These are phyloP conservation scores for Alectura lathami DNA, from an alignment of 2,113 vertebrate species.

Conservation along the genomic window DNA sequence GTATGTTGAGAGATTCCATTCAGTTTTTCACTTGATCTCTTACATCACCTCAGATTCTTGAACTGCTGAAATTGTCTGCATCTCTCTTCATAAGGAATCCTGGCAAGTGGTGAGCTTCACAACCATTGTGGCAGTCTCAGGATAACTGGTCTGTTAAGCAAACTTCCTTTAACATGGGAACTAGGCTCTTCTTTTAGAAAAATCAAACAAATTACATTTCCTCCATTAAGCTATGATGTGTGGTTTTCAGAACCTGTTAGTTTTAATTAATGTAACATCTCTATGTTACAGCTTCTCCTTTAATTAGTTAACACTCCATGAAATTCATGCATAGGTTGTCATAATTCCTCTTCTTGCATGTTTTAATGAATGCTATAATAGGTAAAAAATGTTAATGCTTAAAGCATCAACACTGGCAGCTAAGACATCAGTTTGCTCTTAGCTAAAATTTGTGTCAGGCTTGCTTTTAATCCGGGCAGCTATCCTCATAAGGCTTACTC, in stretches of 20 bases:
- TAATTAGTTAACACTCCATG: background rate
- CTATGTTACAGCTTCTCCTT: background rate
- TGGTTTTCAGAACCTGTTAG: background rate
- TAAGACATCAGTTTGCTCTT: conserved; percentile 6
- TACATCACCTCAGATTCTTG: background rate
- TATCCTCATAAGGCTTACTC: background rate
- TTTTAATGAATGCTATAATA: background rate
- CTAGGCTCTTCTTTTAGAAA: background rate
- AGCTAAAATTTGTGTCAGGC: conserved; percentile 14
- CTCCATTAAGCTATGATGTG: background rate
- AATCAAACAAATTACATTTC: background rate
- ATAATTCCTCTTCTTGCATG: background rate
- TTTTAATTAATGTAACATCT: background rate
- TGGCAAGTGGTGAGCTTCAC: background rate
- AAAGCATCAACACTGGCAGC: conserved; percentile 10
- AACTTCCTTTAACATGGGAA: background rate
- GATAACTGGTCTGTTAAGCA: background rate
- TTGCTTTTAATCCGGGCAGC: background rate
- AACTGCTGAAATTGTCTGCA: background rate
- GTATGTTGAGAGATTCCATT: background rate
- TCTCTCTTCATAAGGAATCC: background rate
- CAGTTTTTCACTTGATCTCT: background rate
- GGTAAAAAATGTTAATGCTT: background rate
- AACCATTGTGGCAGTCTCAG: background rate
- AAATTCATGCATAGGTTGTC: background rate